Evolutionary conservation across 1,140 invertebrate species (phyloP).

Genomic region (Cecropterus lyciades): DNA sequence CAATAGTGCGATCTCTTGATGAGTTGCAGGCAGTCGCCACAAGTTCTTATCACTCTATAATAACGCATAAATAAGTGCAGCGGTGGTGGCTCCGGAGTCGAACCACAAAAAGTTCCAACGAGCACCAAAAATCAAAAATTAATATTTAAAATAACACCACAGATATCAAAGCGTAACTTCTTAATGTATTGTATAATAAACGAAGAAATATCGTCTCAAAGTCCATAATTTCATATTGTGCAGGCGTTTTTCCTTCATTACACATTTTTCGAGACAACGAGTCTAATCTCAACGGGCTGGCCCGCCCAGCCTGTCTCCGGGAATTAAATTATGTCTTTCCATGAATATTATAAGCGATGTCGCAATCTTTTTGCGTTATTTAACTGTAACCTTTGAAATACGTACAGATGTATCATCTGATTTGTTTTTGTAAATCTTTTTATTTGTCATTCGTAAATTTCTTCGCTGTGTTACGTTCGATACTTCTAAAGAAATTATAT

Average conservation of each 20-base stretch:
- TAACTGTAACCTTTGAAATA: conserved; percentile 62
- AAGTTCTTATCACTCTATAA: no score
- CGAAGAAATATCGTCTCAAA: conserved; percentile 57
- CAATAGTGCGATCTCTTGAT: no score
- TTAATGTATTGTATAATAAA: conserved; percentile 48
- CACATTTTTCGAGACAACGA: conserved; percentile 70
- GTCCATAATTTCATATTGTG: conserved; percentile 73
- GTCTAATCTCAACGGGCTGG: conserved; percentile 63
- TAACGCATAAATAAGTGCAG: no score
- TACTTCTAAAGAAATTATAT: no score
- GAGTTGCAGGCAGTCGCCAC: no score
- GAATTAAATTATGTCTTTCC: conserved; percentile 81
- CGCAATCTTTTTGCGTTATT: conserved; percentile 75
- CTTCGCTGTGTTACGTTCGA: not conserved
- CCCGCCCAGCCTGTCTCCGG: conserved; percentile 60
- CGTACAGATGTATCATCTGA: conserved; percentile 33
- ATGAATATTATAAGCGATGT: conserved; percentile 80
- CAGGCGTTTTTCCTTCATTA: conserved; percentile 69
- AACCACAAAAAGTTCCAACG: no score
- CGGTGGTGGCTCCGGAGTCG: no score
- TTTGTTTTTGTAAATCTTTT: conserved; percentile 34
- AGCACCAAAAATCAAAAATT: no score
- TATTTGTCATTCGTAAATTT: not conserved
- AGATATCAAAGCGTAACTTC: conserved; percentile 12
- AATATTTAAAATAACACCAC: conserved; percentile 37